Evolutionary conservation across 2,797 vertebrate genomes (phyloP), one percentile per base, ranked within the genome.

Genomic region (Psittacula echo): DNA sequence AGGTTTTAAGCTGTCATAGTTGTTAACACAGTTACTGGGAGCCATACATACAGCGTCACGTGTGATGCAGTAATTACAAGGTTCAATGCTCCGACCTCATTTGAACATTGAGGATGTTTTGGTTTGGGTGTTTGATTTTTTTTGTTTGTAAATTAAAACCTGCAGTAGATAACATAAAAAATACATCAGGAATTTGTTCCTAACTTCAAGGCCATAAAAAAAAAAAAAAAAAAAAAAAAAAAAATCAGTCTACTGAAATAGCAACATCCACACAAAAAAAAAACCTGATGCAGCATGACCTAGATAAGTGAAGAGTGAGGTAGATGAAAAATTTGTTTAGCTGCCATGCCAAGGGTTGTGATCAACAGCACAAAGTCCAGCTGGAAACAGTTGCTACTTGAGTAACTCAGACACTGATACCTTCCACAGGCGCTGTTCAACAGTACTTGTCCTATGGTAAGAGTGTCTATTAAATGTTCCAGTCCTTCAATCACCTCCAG

Each of bases 151-250:
- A 82, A 73, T 30, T 0, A 79, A 92, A 87, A 16, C 3, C 30
- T 39, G 41, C 27, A 44, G 10, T 29, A 68, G 9, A 51, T 4
- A 94, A 78, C 19, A 92, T 39, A 39, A 39, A 30, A 79, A 81
- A 65, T 5, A 0, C 9, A 71, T 4, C 37, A 65, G 30, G 41
- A 80, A 88, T 65, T 71, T 58, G 12, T 8, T 88, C 29, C 47
- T 42, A 70, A 66, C 19, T 66, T 89, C 44, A 74, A 80, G 85
- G 79, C 19, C 15, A 51, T 47, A 23, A 78, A 87, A 94, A 60
- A 5, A 81, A 66, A 4, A 50, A 7, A 51, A 14, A 34, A 65
- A 65, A 44, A 44, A 32, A 26, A 42, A 45, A 5, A 26, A 22
- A 11, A 7, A 18, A 44, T 11, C 7, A 65, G 22, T 83, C 34